A percentile compares a stretch with the other conserved stretches of the same genome.
phyloP scores from a whole-genome alignment of 2,888 invertebrate species.

The Nephrotoma appendiculata region DNA sequence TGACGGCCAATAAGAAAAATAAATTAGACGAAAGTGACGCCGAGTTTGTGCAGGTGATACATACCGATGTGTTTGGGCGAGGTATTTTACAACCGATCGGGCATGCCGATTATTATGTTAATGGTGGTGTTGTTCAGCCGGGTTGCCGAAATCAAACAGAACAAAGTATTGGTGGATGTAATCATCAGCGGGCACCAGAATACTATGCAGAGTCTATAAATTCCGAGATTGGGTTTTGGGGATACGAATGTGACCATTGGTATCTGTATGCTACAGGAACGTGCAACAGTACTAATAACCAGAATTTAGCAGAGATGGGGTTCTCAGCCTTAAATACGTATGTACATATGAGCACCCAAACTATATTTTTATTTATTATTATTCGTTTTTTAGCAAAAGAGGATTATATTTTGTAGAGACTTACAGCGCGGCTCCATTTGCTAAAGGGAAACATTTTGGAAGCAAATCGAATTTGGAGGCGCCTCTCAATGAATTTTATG shows the following conservation, averaged over 20 bases:
- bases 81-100: constrained; percentile 40
- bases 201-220: constrained; percentile 45
- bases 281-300: constrained; percentile 23
- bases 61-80: constrained; percentile 42
- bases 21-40: constrained; percentile 43
- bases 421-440: constrained; percentile 32
- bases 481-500: not conserved
- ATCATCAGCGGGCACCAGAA: constrained; percentile 41
- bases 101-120: constrained; percentile 42
- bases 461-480: not conserved
- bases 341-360: constrained; percentile 14
- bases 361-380: not conserved
- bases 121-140: constrained; percentile 42
- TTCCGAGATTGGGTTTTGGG: constrained; percentile 39
- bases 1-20: constrained; percentile 29
- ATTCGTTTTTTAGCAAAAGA: constrained; percentile 28
- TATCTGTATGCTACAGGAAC: constrained; percentile 36
- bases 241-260: constrained; percentile 37
- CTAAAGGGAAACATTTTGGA: constrained; percentile 23
- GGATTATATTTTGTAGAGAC: constrained; percentile 39
- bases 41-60: constrained; percentile 45
- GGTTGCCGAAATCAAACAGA: constrained; percentile 31
- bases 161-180: constrained; percentile 36
- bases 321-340: constrained; percentile 36
- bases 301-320: constrained; percentile 33